phyloP scores from a whole-genome alignment of 2,113 vertebrate species.

The Amblyornis subalaris region DNA sequence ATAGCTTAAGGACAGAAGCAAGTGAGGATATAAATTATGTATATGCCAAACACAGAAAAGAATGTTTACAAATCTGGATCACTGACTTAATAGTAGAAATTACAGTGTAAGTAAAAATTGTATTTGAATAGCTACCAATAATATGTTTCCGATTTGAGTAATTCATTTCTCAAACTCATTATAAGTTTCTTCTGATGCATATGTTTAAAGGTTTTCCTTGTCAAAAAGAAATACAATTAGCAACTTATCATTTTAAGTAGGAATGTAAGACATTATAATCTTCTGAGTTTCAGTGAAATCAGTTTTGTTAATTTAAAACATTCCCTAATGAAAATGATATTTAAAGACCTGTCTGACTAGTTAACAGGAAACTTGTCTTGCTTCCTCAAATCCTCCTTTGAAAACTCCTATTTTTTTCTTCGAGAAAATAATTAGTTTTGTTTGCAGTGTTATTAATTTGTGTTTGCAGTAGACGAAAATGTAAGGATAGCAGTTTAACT shows the following conservation, averaged over 20 bases:
- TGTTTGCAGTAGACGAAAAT: neutral
- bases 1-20: neutral
- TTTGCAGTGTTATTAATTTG: neutral
- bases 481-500: neutral
- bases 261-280: neutral
- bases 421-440: neutral
- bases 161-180: neutral
- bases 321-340: neutral
- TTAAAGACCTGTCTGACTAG: neutral
- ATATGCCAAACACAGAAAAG: neutral
- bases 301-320: neutral
- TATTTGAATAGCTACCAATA: neutral
- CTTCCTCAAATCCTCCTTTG: neutral
- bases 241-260: neutral
- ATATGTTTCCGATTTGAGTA: neutral
- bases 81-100: neutral
- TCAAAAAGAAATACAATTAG: constrained; percentile 2
- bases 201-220: constrained; percentile 12
- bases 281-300: neutral
- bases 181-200: neutral
- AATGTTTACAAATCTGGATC: neutral
- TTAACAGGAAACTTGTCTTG: neutral
- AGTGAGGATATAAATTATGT: neutral
- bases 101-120: neutral
- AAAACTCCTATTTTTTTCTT: neutral